These are phyloP conservation scores for Pocillopora meandrina DNA, from an alignment of 92 coral and sea anemone genomes.

Conservation along the genomic window DNA sequence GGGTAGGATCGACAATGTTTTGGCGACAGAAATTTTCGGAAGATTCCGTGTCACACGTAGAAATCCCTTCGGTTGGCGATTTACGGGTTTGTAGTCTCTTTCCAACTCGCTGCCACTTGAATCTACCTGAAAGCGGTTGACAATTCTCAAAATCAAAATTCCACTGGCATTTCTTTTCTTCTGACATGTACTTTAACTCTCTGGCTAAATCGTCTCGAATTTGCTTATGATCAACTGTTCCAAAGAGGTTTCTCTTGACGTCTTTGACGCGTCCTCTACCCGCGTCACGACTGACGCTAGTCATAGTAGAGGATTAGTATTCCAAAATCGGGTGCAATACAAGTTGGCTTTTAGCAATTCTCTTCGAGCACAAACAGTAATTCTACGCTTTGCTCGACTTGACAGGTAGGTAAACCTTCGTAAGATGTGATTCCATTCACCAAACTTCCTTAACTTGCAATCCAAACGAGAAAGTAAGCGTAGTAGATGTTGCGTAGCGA, in stretches of 20 bases:
- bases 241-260: conserved; percentile 70
- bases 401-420: neutral
- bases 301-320: conserved; percentile 20
- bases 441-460: neutral
- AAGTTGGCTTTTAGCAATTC: conserved; percentile 8
- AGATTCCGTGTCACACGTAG: conserved; percentile 5
- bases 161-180: conserved; percentile 82
- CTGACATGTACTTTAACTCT: conserved; percentile 48
- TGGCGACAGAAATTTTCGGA: conserved; percentile 18
- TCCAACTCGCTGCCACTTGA: conserved; percentile 85
- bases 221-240: conserved; percentile 79
- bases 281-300: conserved; percentile 16
- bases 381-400: neutral
- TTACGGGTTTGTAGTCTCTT: conserved; percentile 67
- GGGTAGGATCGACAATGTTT: conserved; percentile 39
- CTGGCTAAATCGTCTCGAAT: conserved; percentile 60
- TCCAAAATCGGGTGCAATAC: conserved; percentile 49
- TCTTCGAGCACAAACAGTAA: neutral
- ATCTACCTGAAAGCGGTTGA: conserved; percentile 89
- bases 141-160: conserved; percentile 92
- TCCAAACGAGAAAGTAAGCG: conserved; percentile 17
- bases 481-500: conserved; percentile 50
- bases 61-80: conserved; percentile 42
- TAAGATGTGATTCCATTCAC: conserved; percentile 31
- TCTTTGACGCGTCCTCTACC: conserved; percentile 15